phyloP scores from a whole-genome alignment of 2,797 vertebrate genomes.

The Xiphorhynchus erythropygius region DNA sequence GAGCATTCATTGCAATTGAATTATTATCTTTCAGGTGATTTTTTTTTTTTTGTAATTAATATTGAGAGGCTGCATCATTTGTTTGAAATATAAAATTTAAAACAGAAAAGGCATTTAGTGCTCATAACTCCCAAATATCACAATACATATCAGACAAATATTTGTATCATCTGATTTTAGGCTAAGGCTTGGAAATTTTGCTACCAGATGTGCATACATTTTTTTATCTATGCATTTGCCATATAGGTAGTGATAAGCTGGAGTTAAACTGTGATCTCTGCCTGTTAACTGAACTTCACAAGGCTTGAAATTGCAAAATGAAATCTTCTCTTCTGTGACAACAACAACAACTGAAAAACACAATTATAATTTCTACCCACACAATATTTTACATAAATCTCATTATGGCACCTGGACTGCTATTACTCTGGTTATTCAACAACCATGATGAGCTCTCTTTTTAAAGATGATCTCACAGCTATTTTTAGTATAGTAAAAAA shows the following conservation, averaged over 20 bases:
- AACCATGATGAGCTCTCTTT: background rate
- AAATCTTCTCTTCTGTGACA: background rate
- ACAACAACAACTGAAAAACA: background rate
- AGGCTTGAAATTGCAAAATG: slow-evolving; percentile 12
- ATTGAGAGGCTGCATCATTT: background rate
- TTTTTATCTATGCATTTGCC: background rate
- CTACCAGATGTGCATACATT: background rate
- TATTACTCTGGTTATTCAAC: slow-evolving; percentile 29
- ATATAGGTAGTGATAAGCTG: background rate
- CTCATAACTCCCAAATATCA: background rate
- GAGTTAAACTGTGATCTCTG: background rate
- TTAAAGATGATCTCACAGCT: slow-evolving; percentile 6
- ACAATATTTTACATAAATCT: slow-evolving; percentile 43
- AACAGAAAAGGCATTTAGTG: background rate
- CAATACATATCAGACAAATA: background rate
- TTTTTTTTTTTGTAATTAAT: background rate
- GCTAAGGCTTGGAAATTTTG: background rate
- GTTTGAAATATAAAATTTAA: background rate
- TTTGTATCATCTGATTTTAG: background rate
- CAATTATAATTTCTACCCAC: slow-evolving; percentile 12
- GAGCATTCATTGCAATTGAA: background rate
- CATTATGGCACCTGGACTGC: slow-evolving; percentile 29
- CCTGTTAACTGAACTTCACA: background rate
- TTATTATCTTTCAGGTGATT: background rate
- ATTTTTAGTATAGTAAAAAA: slow-evolving; percentile 18